Conservation (phyloP, 2,113 vertebrate genomes). For the Corynorhinus townsendii region DNA sequence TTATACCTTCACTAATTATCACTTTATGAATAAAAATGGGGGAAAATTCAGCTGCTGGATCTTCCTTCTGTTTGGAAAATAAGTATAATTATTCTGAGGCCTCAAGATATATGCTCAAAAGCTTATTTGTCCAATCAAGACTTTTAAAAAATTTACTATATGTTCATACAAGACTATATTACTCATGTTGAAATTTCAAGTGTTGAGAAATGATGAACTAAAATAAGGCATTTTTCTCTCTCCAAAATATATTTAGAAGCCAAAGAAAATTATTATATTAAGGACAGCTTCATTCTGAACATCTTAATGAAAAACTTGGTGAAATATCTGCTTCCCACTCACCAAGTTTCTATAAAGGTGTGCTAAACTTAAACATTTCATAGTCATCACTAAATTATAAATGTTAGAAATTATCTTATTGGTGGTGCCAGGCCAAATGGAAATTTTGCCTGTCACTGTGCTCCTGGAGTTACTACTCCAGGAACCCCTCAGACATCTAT, state of each 20-base stretch:
- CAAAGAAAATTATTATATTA: slow-evolving; percentile 26
- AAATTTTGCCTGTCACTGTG: neutral
- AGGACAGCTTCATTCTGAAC: neutral
- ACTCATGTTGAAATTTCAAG: slow-evolving; percentile 24
- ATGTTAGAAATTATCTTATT: neutral
- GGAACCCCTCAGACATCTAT: neutral
- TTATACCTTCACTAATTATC: neutral
- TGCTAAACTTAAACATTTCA: slow-evolving; percentile 40
- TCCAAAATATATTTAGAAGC: slow-evolving; percentile 48
- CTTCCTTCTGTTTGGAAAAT: slow-evolving; percentile 54
- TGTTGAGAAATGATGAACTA: slow-evolving; percentile 26
- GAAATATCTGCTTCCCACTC: slow-evolving; percentile 14
- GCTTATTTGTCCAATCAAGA: slow-evolving; percentile 48
- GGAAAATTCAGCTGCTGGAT: slow-evolving; percentile 7
- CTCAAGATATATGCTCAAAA: neutral
- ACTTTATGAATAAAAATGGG: slow-evolving; percentile 56
- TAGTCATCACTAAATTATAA: neutral
- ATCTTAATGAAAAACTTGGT: slow-evolving; percentile 39
- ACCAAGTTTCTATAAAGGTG: slow-evolving; percentile 2
- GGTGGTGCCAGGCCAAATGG: neutral
- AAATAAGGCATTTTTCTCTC: neutral
- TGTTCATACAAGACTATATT: slow-evolving; percentile 9
- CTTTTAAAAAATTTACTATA: slow-evolving; percentile 15
- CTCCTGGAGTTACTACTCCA: neutral
- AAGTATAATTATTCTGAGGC: slow-evolving; percentile 32